Evolutionary conservation across 1,140 invertebrate species (phyloP), one percentile per base, ranked within the genome.

Genomic region (Laupala kohalensis): DNA sequence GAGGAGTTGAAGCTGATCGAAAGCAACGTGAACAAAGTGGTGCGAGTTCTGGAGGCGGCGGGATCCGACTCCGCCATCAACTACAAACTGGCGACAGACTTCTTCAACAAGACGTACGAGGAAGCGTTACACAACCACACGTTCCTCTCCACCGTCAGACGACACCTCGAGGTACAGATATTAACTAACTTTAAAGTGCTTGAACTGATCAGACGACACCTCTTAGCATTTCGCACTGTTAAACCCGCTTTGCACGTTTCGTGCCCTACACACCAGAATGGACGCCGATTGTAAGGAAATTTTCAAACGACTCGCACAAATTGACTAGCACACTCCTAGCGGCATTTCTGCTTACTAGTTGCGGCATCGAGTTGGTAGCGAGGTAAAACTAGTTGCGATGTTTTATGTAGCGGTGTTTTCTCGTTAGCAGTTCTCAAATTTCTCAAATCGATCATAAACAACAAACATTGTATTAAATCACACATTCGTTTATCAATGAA

Each of bases 61-160:
- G 77, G 85, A 4, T 87, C 86, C 1, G 75, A 80, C 3, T 79
- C 82, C 63, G 75, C 82, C 19, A 73, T 76, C 27, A 80, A 80
- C 23, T 89, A 90, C 78, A 78, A 83, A 62, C 78, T 79, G 69
- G 82, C 84, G 62, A 76, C 84, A 73, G 77, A 83, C 0, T 87
- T 88, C 67, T 79, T 95, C 0, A 82, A 87, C 71, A 87, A 88
- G 66, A 83, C 87, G 75, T 92, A 90, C 73, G 84, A 86, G n/a
- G 83, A 92, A 76, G 90, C 93, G 0, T 89, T 89, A 75, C 92
- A 96, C 76, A 96, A 95, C 78, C 85, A 90, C 1, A 89, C 92
- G 73, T 95, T 95, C 80, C 78, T 96, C 12, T 87, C 86, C 0
- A 94, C 93, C 0, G 81, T 95, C 13, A 84, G 90, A 72, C 84